These are phyloP conservation scores for Hippocampus guttulatus DNA, from an alignment of 2,113 vertebrate species.

Conservation along the genomic window DNA sequence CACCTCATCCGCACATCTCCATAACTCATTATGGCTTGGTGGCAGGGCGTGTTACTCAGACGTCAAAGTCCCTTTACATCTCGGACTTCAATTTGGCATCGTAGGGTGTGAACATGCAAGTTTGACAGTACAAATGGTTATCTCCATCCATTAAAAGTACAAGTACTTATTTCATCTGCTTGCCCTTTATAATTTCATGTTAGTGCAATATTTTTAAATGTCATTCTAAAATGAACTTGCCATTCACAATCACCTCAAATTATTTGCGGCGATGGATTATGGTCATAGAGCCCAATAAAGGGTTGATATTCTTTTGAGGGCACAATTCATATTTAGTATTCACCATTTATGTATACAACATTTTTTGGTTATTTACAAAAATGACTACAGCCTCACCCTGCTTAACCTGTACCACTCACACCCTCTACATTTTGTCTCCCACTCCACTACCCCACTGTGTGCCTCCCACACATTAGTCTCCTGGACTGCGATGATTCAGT, in stretches of 20 bases:
- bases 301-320: not conserved
- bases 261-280: no score
- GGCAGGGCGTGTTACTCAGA: not conserved
- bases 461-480: conserved; percentile 50
- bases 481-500: conserved; percentile 64
- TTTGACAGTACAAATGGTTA: conserved; percentile 11
- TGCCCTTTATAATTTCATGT: conserved; percentile 15
- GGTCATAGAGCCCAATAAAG: not conserved
- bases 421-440: conserved; percentile 13
- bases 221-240: conserved; percentile 13
- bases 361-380: conserved; percentile 39
- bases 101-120: not conserved
- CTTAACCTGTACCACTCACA: conserved; percentile 27
- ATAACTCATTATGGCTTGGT: conserved; percentile 4
- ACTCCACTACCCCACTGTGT: conserved; percentile 11
- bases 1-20: conserved; percentile 44
- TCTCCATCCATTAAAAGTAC: not conserved
- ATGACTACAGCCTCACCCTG: conserved; percentile 5
- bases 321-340: conserved; percentile 14
- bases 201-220: conserved; percentile 6
- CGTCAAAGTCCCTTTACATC: conserved; percentile 4
- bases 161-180: conserved; percentile 12
- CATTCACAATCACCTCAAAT: not conserved
- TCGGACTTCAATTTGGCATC: not conserved
- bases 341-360: conserved; percentile 31